Conservation (phyloP, 2,888 invertebrate genomes). For the Rotaria sp. region DNA sequence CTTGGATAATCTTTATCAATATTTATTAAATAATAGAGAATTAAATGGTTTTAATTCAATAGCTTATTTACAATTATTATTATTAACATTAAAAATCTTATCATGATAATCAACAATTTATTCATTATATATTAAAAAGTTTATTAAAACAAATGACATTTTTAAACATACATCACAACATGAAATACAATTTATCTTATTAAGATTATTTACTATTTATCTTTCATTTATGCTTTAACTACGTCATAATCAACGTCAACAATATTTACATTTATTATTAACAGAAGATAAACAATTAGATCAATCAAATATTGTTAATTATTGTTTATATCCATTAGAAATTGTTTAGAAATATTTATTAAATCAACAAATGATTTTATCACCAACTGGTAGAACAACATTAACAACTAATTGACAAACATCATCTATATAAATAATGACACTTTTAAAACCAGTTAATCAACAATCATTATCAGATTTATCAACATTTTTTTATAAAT, state of each 20-base stretch:
- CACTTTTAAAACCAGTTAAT: not conserved
- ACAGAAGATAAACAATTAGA: not conserved
- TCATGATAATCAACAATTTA: constrained; percentile 22
- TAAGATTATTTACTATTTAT: constrained; percentile 32
- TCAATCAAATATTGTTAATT: not conserved
- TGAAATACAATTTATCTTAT: constrained; percentile 29
- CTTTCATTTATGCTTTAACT: constrained; percentile 23
- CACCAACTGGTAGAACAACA: not conserved
- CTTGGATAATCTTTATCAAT: not conserved
- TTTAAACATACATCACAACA: not conserved
- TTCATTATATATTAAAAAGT: constrained; percentile 31
- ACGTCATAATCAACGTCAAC: not conserved
- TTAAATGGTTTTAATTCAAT: constrained; percentile 36
- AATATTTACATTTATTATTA: not conserved
- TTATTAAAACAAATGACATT: constrained; percentile 23
- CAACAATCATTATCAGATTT: constrained; percentile 74
- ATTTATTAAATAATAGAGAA: not conserved
- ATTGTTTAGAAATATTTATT: constrained; percentile 3
- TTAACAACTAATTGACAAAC: not conserved
- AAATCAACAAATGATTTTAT: not conserved
- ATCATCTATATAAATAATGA: not conserved
- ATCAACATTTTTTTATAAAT: constrained; percentile 78
- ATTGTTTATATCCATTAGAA: constrained; percentile 21
- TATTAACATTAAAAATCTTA: constrained; percentile 29
- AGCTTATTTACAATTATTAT: constrained; percentile 33